Conservation (phyloP, 1,140 invertebrate genomes). For the Eriosoma lanigerum region DNA sequence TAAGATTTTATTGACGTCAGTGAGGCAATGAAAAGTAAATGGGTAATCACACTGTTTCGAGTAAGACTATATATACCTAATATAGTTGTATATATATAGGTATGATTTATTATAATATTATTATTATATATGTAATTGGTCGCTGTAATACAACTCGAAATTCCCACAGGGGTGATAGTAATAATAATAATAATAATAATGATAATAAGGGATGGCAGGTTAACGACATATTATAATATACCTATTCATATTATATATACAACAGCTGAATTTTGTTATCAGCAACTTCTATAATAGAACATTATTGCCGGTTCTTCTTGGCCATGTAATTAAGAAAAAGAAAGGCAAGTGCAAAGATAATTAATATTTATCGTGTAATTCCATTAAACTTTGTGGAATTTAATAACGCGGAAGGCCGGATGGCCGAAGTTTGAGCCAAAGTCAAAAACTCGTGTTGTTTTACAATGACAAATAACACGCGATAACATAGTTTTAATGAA, state of each 20-base stretch:
- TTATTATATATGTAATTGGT: slow-evolving; percentile 45
- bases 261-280: slow-evolving; percentile 43
- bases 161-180: slow-evolving; percentile 21
- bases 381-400: slow-evolving; percentile 48
- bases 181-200: slow-evolving; percentile 29
- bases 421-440: not conserved
- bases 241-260: slow-evolving; percentile 16
- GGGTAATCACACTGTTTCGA: not conserved
- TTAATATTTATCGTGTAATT: slow-evolving; percentile 50
- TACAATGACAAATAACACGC: slow-evolving; percentile 2
- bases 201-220: slow-evolving; percentile 39
- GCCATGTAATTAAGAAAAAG: slow-evolving; percentile 47
- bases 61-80: too few species aligned
- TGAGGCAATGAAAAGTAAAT: not conserved
- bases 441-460: slow-evolving; percentile 18
- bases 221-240: slow-evolving; percentile 32
- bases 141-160: slow-evolving; percentile 35
- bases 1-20: not conserved
- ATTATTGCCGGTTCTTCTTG: slow-evolving; percentile 41
- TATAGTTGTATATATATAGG: not conserved
- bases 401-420: too few species aligned
- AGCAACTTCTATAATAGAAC: slow-evolving; percentile 46
- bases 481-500: slow-evolving; percentile 22
- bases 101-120: slow-evolving; percentile 21
- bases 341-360: slow-evolving; percentile 40